Evolutionary conservation across 2,113 vertebrate species (phyloP), one percentile per base, ranked within the genome.

Genomic region (Madoqua kirkii): DNA sequence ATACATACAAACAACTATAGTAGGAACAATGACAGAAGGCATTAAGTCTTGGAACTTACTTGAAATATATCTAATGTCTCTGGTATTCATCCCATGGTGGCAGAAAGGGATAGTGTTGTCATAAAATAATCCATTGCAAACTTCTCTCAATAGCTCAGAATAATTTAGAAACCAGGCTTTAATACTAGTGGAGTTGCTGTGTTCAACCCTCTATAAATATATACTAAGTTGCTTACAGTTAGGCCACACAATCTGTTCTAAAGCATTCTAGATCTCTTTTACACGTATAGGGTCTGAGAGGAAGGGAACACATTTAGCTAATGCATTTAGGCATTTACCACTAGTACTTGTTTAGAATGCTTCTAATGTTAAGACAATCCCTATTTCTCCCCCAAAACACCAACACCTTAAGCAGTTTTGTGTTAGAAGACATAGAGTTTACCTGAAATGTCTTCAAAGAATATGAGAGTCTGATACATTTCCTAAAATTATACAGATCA

Each of bases 401-500:
- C 31, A 27, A 79, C 67, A 59, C 25, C 4, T 54, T 93, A 45
- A 50, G 78, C 17, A 91, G 13, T 60, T 62, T 90, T 15, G 8
- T 81, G 7, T 76, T 59, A 79, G 23, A 23, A 2, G 7, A 60
- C 48, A 74, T 45, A 40, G 13, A 87, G 8, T 90, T 93, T 48
- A 50, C 84, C 76, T 50, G 40, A 95, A 76, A 84, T 87, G 4
- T 88, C 91, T 89, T 83, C 43, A 83, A 87, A 93, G 50, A 79
- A 10, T n/a, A 52, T 76, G 36, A 79, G 31, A 71, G 29, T 59
- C 21, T 54, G 40, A 84, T 93, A 21, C 29, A 89, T 79, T 94
- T 81, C 33, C 81, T 90, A 91, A 93, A 89, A 83, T 86, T 88
- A 95, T 40, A 92, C 27, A 88, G 7, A 86, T 93, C 27, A 87